Conservation (phyloP, 2,888 invertebrate species). For the Muschampia plurimacula region DNA sequence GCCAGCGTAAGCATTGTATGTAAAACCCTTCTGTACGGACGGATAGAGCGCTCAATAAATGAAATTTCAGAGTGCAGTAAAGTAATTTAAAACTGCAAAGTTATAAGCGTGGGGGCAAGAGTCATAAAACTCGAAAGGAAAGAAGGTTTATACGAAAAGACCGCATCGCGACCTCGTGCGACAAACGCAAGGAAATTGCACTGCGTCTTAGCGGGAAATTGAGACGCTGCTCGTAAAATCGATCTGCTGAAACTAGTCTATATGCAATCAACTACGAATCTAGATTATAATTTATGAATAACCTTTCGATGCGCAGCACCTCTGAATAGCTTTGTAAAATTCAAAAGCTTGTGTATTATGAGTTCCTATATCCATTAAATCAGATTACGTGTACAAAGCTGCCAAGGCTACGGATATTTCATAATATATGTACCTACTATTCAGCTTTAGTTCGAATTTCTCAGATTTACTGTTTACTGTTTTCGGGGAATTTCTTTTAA, state of each 20-base stretch:
- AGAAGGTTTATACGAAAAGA: constrained; percentile 22
- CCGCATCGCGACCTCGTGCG: constrained; percentile 46
- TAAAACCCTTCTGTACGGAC: constrained; percentile 4
- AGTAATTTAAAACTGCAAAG: constrained; percentile 30
- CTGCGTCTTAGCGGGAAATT: constrained; percentile 69
- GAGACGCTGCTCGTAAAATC: constrained; percentile 70
- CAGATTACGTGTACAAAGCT: constrained; percentile 13
- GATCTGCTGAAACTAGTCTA: constrained; percentile 52
- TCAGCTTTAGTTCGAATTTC: neutral
- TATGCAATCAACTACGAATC: constrained; percentile 48
- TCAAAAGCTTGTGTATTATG: constrained; percentile 23
- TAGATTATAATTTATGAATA: constrained; percentile 49
- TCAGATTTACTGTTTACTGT: neutral
- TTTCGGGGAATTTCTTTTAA: neutral
- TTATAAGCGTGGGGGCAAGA: constrained; percentile 15
- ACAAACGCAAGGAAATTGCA: constrained; percentile 79
- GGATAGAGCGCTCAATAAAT: constrained; percentile 27
- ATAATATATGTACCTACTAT: neutral
- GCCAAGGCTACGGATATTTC: neutral
- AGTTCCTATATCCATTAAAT: neutral
- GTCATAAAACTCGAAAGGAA: constrained; percentile 30
- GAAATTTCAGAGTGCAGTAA: constrained; percentile 29
- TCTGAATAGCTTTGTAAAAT: constrained; percentile 35
- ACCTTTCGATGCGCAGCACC: constrained; percentile 46
- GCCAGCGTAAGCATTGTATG: neutral